A percentile compares a stretch with the other conserved stretches of the same genome.
Evolutionary conservation across 2,797 vertebrate genomes (phyloP).

Genomic region (Pipistrellus pipistrellus): DNA sequence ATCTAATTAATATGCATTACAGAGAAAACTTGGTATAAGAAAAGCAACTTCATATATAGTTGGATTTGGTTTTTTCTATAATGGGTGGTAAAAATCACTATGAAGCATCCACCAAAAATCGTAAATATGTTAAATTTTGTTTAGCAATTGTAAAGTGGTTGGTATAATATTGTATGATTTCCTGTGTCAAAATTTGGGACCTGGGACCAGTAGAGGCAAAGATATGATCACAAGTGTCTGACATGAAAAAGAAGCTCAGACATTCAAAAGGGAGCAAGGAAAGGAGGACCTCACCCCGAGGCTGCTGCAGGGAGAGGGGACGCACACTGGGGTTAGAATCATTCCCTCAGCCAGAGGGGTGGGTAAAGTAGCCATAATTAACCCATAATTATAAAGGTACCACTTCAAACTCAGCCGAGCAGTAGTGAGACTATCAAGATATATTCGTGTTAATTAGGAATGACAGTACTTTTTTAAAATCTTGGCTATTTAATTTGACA

Average conservation of each 20-base stretch:
- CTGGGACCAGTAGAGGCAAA: slow-evolving; percentile 13
- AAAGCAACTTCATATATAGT: not conserved
- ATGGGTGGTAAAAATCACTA: slow-evolving; percentile 9
- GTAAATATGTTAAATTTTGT: not conserved
- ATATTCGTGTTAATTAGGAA: not conserved
- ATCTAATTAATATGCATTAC: not conserved
- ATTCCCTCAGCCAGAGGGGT: not conserved
- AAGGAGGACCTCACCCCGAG: not conserved
- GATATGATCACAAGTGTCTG: not conserved
- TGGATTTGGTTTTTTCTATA: slow-evolving; percentile 29
- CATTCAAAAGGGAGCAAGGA: not conserved
- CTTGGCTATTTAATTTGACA: slow-evolving; percentile 57
- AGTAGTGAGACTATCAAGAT: not conserved
- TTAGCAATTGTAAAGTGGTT: slow-evolving; percentile 19
- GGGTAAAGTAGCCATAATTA: slow-evolving; percentile 25
- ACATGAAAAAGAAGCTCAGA: not conserved
- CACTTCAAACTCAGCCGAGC: not conserved
- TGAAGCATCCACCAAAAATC: not conserved
- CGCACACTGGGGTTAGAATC: not conserved
- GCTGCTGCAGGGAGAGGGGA: not conserved
- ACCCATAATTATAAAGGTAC: not conserved
- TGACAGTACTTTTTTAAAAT: not conserved
- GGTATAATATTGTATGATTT: not conserved
- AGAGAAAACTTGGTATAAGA: not conserved
- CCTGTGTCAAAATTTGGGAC: not conserved